Conservation (phyloP, 2,113 vertebrate genomes). For the Electrona antarctica region DNA sequence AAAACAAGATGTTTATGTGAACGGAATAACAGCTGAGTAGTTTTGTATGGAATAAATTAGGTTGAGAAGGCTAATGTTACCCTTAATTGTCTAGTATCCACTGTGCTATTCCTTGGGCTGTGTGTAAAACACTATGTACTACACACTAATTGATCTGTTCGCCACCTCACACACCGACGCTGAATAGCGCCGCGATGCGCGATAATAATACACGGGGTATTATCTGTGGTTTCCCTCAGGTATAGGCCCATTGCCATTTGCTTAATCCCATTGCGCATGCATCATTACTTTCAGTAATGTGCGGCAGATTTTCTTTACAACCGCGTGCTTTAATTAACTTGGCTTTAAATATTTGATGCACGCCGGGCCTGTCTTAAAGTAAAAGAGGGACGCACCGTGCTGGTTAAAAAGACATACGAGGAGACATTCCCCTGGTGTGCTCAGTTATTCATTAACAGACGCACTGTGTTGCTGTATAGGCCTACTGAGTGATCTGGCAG, state of each 20-base stretch:
- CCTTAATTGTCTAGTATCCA: conserved; percentile 12
- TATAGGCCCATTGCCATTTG: conserved; percentile 69
- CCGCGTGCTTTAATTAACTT: conserved; percentile 72
- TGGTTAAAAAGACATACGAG: neutral
- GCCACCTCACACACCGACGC: conserved; percentile 53
- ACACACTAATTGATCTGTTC: conserved; percentile 76
- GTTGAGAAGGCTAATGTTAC: neutral
- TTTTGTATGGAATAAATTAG: neutral
- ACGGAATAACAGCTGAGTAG: neutral
- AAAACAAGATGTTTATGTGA: too few relatives aligned
- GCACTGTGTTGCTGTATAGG: neutral
- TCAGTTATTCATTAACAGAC: neutral
- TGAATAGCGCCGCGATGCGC: conserved; percentile 57
- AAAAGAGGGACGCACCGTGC: conserved; percentile 34
- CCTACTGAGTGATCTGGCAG: neutral
- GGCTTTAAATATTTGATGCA: conserved; percentile 76
- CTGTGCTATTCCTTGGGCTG: conserved; percentile 41
- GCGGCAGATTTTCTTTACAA: conserved; percentile 72
- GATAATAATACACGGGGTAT: conserved; percentile 19
- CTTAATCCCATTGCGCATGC: conserved; percentile 77
- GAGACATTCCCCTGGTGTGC: neutral
- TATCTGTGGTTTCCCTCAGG: conserved; percentile 69
- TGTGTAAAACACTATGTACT: conserved; percentile 60
- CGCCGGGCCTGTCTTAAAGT: conserved; percentile 55
- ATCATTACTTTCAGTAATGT: conserved; percentile 78